Conservation (phyloP, 1,140 invertebrate genomes). For the Drosophila guanche region DNA sequence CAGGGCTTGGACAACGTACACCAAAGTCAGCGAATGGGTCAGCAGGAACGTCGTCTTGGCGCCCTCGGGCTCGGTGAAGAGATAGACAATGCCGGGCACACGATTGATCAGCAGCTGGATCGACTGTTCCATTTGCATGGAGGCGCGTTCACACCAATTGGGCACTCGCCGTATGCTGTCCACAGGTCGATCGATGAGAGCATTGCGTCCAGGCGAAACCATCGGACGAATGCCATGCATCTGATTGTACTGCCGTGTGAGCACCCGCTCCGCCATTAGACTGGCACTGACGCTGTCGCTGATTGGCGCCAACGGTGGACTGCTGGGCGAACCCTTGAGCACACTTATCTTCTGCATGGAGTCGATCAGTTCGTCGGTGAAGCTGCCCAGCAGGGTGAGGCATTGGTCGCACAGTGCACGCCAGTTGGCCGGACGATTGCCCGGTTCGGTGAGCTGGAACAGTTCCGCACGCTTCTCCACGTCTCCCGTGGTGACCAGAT, state of each 20-base stretch:
- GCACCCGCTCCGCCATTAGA: conserved; percentile 63
- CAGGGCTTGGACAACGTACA: conserved; percentile 89
- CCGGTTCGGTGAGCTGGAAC: conserved; percentile 89
- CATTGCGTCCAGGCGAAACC: neutral
- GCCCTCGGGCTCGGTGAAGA: conserved; percentile 89
- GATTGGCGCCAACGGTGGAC: conserved; percentile 17
- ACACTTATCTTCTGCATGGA: conserved; percentile 84
- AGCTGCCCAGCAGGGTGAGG: conserved; percentile 86
- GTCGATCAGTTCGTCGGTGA: conserved; percentile 86
- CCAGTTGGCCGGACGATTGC: conserved; percentile 90
- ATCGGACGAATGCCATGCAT: conserved; percentile 84
- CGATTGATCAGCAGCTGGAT: conserved; percentile 83
- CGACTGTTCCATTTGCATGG: conserved; percentile 67
- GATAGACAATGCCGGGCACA: conserved; percentile 87
- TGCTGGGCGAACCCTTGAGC: conserved; percentile 33
- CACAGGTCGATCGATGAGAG: neutral
- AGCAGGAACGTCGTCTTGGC: conserved; percentile 87
- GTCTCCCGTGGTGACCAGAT: conserved; percentile 49
- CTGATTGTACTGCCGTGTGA: conserved; percentile 81
- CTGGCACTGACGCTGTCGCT: conserved; percentile 41
- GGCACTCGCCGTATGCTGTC: conserved; percentile 49
- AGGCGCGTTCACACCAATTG: conserved; percentile 83
- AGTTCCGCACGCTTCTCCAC: conserved; percentile 85
- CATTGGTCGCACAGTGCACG: conserved; percentile 87
- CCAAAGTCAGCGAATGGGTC: conserved; percentile 87